phyloP scores from a whole-genome alignment of 2,797 vertebrate species.

The Parambassis ranga region DNA sequence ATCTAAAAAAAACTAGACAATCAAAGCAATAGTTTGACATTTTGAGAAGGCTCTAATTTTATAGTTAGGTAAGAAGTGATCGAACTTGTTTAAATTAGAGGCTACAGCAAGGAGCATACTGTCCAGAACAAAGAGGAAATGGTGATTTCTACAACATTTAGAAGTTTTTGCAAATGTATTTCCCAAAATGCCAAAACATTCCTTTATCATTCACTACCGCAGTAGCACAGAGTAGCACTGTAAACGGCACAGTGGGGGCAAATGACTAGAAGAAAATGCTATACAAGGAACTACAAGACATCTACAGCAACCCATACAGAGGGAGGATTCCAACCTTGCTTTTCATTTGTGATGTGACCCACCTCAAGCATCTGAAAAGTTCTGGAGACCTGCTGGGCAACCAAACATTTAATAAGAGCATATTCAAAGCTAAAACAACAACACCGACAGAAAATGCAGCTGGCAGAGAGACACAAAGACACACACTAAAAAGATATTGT shows the following conservation, averaged over 20 bases:
- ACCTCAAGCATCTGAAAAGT: conserved; percentile 51
- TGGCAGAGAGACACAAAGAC: neutral
- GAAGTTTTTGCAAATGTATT: neutral
- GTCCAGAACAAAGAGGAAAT: too few relatives aligned
- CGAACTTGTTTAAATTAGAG: neutral
- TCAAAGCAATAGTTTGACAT: neutral
- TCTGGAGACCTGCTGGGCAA: conserved; percentile 44
- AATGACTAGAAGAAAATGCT: neutral
- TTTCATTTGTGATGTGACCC: conserved; percentile 33
- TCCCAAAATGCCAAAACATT: conserved; percentile 3
- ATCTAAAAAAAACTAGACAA: neutral
- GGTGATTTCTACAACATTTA: too few relatives aligned
- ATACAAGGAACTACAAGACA: neutral
- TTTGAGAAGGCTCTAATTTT: too few relatives aligned
- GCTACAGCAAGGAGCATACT: neutral
- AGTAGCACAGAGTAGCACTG: neutral
- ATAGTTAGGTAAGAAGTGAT: neutral
- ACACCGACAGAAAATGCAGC: neutral
- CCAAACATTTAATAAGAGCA: conserved; percentile 23
- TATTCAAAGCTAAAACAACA: neutral
- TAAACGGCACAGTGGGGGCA: neutral
- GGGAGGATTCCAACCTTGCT: conserved; percentile 11
- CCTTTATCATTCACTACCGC: neutral
- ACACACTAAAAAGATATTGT: too few relatives aligned
- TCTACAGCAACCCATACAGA: neutral